phyloP scores from a whole-genome alignment of 2,888 invertebrate genomes.

The Penaeus monodon region DNA sequence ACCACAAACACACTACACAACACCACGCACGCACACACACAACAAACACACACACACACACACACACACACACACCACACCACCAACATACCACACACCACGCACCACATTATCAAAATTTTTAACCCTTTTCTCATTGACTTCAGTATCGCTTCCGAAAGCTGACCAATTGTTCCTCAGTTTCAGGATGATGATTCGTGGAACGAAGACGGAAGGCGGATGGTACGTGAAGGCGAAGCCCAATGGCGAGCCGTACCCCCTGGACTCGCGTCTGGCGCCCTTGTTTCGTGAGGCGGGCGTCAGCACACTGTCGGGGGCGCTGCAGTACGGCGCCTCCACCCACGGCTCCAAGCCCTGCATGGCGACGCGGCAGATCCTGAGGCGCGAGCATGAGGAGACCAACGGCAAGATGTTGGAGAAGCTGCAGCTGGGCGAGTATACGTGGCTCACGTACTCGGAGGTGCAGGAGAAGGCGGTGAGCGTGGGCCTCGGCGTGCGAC shows the following conservation, averaged over 20 bases:
- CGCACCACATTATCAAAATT: too few relatives aligned
- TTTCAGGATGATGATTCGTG: conserved; percentile 49
- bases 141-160: not conserved
- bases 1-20: conserved; percentile 9
- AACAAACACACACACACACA: not conserved
- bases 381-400: conserved; percentile 91
- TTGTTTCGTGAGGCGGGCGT: conserved; percentile 55
- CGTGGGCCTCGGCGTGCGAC: conserved; percentile 87
- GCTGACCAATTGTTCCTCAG: conserved; percentile 9
- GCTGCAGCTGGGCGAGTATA: conserved; percentile 89
- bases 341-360: conserved; percentile 83
- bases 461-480: conserved; percentile 81
- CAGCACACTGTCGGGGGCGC: conserved; percentile 74
- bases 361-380: conserved; percentile 90
- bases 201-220: conserved; percentile 43
- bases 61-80: too few relatives aligned
- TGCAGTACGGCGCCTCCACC: conserved; percentile 81
- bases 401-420: conserved; percentile 96
- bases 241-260: conserved; percentile 48
- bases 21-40: not conserved
- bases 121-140: too few relatives aligned
- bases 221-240: conserved; percentile 61
- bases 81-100: too few relatives aligned
- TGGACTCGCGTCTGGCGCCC: conserved; percentile 51
- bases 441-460: conserved; percentile 87